Conservation (phyloP, 1,140 invertebrate genomes). For the Drosophila serrata region DNA sequence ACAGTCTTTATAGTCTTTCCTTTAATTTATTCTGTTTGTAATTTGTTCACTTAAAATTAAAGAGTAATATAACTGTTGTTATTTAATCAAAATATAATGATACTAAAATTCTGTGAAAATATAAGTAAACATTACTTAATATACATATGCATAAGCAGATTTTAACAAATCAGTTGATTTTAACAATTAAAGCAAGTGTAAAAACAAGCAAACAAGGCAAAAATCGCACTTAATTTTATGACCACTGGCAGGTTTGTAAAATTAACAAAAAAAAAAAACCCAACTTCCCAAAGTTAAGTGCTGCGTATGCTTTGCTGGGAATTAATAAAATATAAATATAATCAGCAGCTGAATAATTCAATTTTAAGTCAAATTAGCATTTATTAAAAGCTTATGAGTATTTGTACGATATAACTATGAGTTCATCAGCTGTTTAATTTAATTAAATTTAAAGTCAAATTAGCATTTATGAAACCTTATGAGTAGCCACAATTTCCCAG, state of each 20-base stretch:
- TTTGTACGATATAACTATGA: neutral
- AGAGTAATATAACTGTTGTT: neutral
- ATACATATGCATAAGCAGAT: neutral
- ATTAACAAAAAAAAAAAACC: neutral
- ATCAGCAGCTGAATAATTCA: neutral
- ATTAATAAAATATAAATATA: neutral
- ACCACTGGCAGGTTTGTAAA: neutral
- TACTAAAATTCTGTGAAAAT: neutral
- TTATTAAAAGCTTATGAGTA: neutral
- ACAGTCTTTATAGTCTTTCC: neutral
- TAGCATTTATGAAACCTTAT: constrained; percentile 2
- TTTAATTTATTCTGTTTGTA: neutral
- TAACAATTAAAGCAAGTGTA: constrained; percentile 6
- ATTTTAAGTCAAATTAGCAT: neutral
- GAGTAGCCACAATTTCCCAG: neutral
- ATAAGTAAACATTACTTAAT: neutral
- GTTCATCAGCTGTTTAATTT: neutral
- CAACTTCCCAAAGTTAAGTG: constrained; percentile 6
- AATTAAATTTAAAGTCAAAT: neutral
- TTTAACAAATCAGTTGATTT: neutral
- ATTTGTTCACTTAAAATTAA: neutral
- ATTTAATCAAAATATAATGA: too few species aligned
- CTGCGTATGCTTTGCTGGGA: neutral
- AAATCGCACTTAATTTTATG: neutral
- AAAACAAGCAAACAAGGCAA: neutral